Evolutionary conservation across 2,113 vertebrate species (phyloP), one percentile per base, ranked within the genome.

Genomic region (Ardeotis arabs): DNA sequence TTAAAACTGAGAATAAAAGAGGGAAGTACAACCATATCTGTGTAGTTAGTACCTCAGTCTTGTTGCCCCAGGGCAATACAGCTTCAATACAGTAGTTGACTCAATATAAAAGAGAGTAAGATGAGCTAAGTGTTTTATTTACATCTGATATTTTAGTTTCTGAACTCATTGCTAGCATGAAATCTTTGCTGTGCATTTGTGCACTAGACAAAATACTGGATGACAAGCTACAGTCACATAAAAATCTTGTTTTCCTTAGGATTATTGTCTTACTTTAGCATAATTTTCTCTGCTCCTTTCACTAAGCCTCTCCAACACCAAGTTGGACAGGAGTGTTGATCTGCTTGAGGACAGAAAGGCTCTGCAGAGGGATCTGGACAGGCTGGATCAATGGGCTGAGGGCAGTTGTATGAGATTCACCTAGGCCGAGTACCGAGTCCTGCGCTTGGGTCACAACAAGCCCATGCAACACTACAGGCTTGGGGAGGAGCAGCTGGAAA

Each of bases 11-110:
- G 33, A 74, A 62, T 49, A 41, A n/a, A 80, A 81, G 62, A 58
- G n/a, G 31, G 91, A 76, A 89, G 35, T 55, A 37, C 11, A 68
- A 0, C 21, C 3, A 0, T 15, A 13, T 72, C 14, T 0, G 1
- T 56, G 13, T 60, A 20, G 20, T 79, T 83, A n/a, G 27, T 75
- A 15, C 23, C 22, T 93, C 44, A 28, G 55, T 62, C 50, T 84
- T 66, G 15, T 89, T 84, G 49, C 50, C 39, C 27, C 7, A 18
- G 16, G 56, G 52, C 44, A 50, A 53, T 62, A 50, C 37, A 79
- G 25, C 22, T 90, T 85, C 70, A 67, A 0, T 75, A 56, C 45
- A 62, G 44, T n/a, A 41, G 14, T 27, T 93, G n/a, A 59, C 25
- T 87, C 37, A 29, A 3, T 80, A 69, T 25, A 77, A 67, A 85